phyloP scores from a whole-genome alignment of 2,113 vertebrate genomes.

The Corythornis vintsioides region DNA sequence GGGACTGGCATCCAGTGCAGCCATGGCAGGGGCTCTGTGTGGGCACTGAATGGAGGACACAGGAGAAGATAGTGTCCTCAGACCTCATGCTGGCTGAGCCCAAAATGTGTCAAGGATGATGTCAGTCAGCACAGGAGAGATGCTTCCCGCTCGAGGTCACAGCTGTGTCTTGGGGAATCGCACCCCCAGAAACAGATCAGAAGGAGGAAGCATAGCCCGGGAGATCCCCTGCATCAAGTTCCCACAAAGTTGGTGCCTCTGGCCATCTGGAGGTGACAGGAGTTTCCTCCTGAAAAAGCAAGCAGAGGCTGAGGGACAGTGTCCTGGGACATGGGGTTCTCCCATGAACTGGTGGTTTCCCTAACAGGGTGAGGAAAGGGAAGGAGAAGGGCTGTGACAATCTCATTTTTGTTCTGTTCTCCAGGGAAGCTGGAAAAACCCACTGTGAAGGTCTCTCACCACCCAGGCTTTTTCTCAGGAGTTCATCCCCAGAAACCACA shows the following conservation, averaged over 20 bases:
- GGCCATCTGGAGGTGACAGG: neutral
- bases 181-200: neutral
- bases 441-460: neutral
- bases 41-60: neutral
- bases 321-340: neutral
- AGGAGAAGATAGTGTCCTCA: neutral
- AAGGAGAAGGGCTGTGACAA: neutral
- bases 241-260: neutral
- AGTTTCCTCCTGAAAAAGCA: neutral
- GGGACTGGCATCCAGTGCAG: neutral
- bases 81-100: neutral
- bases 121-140: fast-evolving
- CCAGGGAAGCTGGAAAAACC: neutral
- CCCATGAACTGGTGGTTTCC: neutral
- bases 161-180: neutral
- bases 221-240: neutral
- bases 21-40: fast-evolving
- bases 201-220: neutral
- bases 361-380: neutral
- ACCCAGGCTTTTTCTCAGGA: neutral
- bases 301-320: neutral
- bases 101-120: fast-evolving
- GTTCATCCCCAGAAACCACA: neutral
- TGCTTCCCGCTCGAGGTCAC: neutral
- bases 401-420: neutral